These are phyloP conservation scores for Carposina sasakii DNA, from an alignment of 1,140 invertebrate genomes.

Conservation along the genomic window DNA sequence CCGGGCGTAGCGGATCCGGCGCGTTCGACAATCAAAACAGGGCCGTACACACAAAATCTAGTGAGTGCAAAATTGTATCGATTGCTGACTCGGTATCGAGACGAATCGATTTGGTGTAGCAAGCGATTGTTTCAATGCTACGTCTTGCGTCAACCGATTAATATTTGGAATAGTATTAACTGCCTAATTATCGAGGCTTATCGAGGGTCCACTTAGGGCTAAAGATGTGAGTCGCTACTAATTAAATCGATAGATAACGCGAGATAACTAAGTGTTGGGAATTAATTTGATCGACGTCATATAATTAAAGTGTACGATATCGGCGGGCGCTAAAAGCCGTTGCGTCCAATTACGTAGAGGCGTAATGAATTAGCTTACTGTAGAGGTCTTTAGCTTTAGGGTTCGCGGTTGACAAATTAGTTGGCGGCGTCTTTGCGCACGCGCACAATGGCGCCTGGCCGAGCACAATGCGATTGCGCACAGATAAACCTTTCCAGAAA, in stretches of 20 bases:
- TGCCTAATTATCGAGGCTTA: constrained; percentile 15
- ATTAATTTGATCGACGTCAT: too few species aligned
- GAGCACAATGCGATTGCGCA: constrained; percentile 50
- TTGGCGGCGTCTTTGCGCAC: too few species aligned
- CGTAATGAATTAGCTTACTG: too few species aligned
- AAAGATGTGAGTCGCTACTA: too few species aligned
- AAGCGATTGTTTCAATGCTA: constrained; percentile 46
- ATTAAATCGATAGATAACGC: too few species aligned
- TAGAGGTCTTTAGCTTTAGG: too few species aligned
- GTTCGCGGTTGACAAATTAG: too few species aligned
- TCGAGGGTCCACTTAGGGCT: too few species aligned
- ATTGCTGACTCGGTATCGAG: constrained; percentile 44
- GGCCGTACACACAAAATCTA: constrained; percentile 30
- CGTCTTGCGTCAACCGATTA: constrained; percentile 33
- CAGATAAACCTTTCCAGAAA: constrained; percentile 56
- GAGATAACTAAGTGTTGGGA: too few species aligned
- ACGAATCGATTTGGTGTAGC: constrained; percentile 60
- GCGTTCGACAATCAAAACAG: constrained; percentile 27
- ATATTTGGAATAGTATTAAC: constrained; percentile 47
- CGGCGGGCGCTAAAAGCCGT: too few species aligned
- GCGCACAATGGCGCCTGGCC: constrained; percentile 3
- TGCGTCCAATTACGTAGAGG: too few species aligned
- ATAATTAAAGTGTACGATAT: too few species aligned
- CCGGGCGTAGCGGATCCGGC: constrained; percentile 17
- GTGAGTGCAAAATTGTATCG: constrained; percentile 37